Evolutionary conservation across 53 echinoderm and acorn worm genomes (phyloP).

Genomic region (Arbacia lixula): DNA sequence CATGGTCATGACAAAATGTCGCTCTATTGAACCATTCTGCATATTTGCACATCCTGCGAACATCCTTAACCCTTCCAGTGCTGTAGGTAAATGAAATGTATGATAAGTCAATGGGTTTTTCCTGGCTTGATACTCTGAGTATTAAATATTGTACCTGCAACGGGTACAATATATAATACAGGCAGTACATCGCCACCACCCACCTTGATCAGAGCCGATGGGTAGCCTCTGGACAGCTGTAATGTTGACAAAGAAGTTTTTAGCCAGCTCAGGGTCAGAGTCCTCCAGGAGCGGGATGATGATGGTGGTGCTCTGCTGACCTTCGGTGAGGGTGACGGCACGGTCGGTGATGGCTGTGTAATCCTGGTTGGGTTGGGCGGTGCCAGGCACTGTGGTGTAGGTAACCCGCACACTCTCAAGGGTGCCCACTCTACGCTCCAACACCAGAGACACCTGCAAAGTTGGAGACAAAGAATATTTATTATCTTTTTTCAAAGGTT

Average conservation of each 20-base stretch:
- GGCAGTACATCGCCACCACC: not conserved
- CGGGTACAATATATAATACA: no score
- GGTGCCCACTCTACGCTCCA: slow-evolving; percentile 84
- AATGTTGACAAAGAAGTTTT: slow-evolving; percentile 91
- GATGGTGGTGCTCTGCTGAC: slow-evolving; percentile 66
- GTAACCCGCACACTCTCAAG: slow-evolving; percentile 80
- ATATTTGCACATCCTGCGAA: no score
- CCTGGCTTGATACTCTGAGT: no score
- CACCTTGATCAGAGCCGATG: slow-evolving; percentile 35
- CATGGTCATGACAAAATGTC: no score
- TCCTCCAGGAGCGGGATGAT: slow-evolving; percentile 71
- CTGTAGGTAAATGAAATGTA: no score
- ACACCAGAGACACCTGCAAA: slow-evolving; percentile 73
- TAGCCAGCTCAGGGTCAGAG: slow-evolving; percentile 77
- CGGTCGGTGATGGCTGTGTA: slow-evolving; percentile 76
- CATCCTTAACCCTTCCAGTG: no score
- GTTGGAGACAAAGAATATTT: not conserved
- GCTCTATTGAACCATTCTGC: no score
- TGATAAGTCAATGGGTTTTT: no score
- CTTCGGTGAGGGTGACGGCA: slow-evolving; percentile 65
- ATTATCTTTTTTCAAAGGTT: no score
- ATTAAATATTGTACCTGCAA: no score
- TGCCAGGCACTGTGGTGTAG: slow-evolving; percentile 77
- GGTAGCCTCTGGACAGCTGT: slow-evolving; percentile 76
- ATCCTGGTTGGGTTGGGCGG: slow-evolving; percentile 77